Conservation (phyloP, 2,888 invertebrate species). For the Heliconius aoede region DNA sequence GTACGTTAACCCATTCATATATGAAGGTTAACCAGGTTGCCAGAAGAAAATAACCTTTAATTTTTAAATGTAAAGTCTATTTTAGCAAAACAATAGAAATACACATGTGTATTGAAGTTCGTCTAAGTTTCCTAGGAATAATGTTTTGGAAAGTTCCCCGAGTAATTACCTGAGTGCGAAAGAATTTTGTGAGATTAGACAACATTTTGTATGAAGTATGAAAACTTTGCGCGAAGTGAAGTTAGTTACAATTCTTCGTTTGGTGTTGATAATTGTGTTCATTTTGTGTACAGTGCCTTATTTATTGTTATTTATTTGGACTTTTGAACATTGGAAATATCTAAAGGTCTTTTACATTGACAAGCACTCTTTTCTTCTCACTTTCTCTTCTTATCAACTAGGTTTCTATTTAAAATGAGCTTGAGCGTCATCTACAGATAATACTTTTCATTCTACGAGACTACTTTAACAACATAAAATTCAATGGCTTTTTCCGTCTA, state of each 20-base stretch:
- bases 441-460: background rate
- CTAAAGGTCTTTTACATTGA: too few species aligned
- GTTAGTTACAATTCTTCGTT: background rate
- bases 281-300: background rate
- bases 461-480: too few species aligned
- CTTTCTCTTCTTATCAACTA: too few species aligned
- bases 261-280: background rate
- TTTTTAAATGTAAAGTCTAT: constrained; percentile 44
- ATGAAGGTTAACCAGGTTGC: constrained; percentile 63
- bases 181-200: constrained; percentile 23
- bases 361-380: too few species aligned
- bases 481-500: too few species aligned
- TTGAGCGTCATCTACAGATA: background rate
- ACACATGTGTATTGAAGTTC: constrained; percentile 38
- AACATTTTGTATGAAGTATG: constrained; percentile 1
- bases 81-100: constrained; percentile 33
- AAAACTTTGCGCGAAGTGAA: background rate
- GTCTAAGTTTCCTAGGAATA: constrained; percentile 37
- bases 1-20: constrained; percentile 69
- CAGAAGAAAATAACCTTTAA: constrained; percentile 52
- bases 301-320: background rate
- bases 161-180: constrained; percentile 22
- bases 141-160: constrained; percentile 34
- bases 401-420: background rate
- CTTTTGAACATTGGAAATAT: too few species aligned